These are phyloP conservation scores for Drosophila pandora DNA, from an alignment of 1,140 invertebrate species.

Conservation along the genomic window DNA sequence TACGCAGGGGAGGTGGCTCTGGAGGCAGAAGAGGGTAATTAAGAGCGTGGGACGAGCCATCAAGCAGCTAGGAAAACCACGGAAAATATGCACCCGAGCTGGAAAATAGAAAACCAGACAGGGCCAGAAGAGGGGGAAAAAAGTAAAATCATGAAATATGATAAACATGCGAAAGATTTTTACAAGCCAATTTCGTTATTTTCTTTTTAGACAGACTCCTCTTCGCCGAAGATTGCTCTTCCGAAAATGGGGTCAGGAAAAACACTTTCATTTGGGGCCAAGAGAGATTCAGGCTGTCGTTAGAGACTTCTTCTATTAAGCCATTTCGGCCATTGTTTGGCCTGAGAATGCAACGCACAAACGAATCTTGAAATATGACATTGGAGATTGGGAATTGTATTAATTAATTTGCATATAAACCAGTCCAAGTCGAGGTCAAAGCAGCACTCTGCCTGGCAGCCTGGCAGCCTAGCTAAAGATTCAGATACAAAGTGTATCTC, in stretches of 20 bases:
- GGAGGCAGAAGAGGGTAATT: slow-evolving; percentile 26
- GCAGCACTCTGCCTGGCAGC: not conserved
- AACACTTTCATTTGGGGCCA: slow-evolving; percentile 43
- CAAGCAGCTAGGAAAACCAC: slow-evolving; percentile 42
- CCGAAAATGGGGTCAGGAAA: slow-evolving; percentile 44
- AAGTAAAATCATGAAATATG: slow-evolving; percentile 61
- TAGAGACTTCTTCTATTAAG: slow-evolving; percentile 46
- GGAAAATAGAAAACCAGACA: slow-evolving; percentile 45
- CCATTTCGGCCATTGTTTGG: slow-evolving; percentile 34
- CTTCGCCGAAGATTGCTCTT: slow-evolving; percentile 26
- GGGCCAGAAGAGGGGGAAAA: slow-evolving; percentile 24
- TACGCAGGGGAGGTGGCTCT: slow-evolving; percentile 11
- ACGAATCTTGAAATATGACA: slow-evolving; percentile 44
- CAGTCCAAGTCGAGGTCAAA: slow-evolving; percentile 38
- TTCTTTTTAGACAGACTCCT: not conserved
- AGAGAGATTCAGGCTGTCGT: not conserved
- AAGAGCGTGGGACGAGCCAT: slow-evolving; percentile 45
- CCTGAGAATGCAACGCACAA: slow-evolving; percentile 38
- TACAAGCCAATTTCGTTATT: slow-evolving; percentile 40
- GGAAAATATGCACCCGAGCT: slow-evolving; percentile 37
- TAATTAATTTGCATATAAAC: slow-evolving; percentile 54
- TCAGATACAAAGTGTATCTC: slow-evolving; percentile 12
- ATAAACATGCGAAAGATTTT: slow-evolving; percentile 60
- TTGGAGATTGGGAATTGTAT: slow-evolving; percentile 42
- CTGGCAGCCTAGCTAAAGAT: not conserved